Evolutionary conservation across 2,113 vertebrate species (phyloP).

Genomic region (Microtus montanus): DNA sequence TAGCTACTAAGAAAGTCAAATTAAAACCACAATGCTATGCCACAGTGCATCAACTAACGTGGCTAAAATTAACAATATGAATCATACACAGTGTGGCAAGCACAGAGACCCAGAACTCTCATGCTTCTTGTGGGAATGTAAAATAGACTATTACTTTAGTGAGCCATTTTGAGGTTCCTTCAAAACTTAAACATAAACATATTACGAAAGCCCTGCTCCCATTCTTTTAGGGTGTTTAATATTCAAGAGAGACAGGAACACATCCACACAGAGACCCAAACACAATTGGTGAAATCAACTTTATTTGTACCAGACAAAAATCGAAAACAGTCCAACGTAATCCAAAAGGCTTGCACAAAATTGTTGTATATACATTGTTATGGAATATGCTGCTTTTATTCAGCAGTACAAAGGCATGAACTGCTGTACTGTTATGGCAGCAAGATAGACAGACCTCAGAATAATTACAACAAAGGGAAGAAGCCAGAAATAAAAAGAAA

Average conservation of each 20-base stretch:
- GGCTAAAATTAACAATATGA: not conserved
- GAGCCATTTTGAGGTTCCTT: not conserved
- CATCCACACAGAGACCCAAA: not conserved
- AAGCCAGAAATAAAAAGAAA: not conserved
- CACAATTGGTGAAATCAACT: not conserved
- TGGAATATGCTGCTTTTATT: not conserved
- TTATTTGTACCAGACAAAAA: not conserved
- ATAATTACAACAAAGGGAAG: not conserved
- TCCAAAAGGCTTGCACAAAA: not conserved
- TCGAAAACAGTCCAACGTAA: not conserved
- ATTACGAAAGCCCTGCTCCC: not conserved
- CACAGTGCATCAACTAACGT: not conserved
- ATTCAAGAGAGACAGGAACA: not conserved
- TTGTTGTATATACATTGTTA: not conserved
- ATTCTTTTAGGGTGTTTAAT: not conserved
- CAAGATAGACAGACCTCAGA: conserved; percentile 2
- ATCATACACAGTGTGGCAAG: not conserved
- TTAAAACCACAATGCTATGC: not conserved
- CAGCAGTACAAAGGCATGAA: not conserved
- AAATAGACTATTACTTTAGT: not conserved
- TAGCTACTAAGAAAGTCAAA: not conserved
- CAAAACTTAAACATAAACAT: not conserved
- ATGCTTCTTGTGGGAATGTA: not conserved
- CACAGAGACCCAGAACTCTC: not conserved
- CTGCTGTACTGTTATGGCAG: not conserved